phyloP scores from a whole-genome alignment of 2,113 vertebrate genomes.

The Poecilia latipinna region DNA sequence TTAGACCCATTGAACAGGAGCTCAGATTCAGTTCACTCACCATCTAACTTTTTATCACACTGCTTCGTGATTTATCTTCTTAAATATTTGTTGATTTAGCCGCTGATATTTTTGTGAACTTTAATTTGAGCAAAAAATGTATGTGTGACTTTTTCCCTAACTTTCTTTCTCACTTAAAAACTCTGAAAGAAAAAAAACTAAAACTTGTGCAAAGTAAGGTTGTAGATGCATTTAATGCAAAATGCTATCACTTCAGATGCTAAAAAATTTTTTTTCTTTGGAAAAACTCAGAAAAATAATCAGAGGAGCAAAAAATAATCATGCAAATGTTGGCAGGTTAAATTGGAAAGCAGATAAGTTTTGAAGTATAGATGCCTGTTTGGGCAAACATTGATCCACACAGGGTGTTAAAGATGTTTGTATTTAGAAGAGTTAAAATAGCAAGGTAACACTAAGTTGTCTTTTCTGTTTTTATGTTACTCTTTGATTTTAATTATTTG shows the following conservation, averaged over 20 bases:
- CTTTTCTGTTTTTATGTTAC: too few relatives aligned
- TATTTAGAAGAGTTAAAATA: not conserved
- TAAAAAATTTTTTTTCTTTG: too few relatives aligned
- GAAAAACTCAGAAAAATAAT: too few relatives aligned
- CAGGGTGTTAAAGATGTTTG: not conserved
- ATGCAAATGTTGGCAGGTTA: not conserved
- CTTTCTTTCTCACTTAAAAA: too few relatives aligned
- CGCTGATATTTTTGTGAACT: too few relatives aligned
- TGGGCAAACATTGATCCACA: too few relatives aligned
- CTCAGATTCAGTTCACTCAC: slow-evolving; percentile 51
- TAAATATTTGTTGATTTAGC: not conserved
- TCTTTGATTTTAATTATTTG: not conserved
- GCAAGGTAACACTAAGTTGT: not conserved
- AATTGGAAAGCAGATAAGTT: not conserved
- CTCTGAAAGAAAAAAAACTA: too few relatives aligned
- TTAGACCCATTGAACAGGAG: slow-evolving; percentile 54
- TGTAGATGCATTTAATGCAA: too few relatives aligned
- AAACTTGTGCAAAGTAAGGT: too few relatives aligned
- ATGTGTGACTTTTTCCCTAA: not conserved
- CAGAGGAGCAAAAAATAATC: too few relatives aligned
- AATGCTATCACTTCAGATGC: too few relatives aligned
- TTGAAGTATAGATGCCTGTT: not conserved
- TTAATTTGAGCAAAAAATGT: too few relatives aligned
- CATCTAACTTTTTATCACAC: slow-evolving; percentile 30
- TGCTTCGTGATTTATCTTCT: not conserved